Percentiles rank a stretch among this genome's conserved stretches.
phyloP scores from a whole-genome alignment of 2,888 invertebrate species.

The Linnaemya vulpina region DNA sequence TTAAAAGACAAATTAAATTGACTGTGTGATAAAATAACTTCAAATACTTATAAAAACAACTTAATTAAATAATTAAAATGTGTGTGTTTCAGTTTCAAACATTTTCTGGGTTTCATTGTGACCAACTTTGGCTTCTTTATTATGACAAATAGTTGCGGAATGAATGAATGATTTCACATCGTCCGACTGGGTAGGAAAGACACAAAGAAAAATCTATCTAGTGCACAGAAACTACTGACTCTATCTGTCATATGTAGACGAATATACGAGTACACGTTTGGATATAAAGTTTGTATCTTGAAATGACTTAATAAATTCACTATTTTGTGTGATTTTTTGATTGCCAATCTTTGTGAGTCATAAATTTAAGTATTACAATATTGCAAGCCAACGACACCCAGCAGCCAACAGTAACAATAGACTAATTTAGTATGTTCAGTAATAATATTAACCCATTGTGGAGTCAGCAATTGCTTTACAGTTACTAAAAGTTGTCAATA shows the following conservation, averaged over 20 bases:
- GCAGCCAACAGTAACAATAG: conserved; percentile 54
- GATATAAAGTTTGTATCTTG: conserved; percentile 34
- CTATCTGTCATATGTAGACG: conserved; percentile 46
- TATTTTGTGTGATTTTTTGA: conserved; percentile 64
- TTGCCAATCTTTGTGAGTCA: conserved; percentile 71
- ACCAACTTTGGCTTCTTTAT: conserved; percentile 54
- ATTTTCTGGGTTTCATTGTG: conserved; percentile 48
- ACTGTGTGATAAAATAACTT: neutral
- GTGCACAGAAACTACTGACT: conserved; percentile 60
- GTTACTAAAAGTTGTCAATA: neutral
- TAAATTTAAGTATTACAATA: conserved; percentile 66
- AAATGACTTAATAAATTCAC: conserved; percentile 65
- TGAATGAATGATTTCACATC: conserved; percentile 54
- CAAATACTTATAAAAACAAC: conserved; percentile 23
- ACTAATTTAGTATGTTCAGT: conserved; percentile 62
- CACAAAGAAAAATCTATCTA: conserved; percentile 67
- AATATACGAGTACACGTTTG: neutral
- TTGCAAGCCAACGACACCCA: conserved; percentile 50
- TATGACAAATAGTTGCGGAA: conserved; percentile 69
- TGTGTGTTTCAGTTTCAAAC: conserved; percentile 46
- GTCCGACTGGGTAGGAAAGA: conserved; percentile 38
- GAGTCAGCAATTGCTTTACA: neutral
- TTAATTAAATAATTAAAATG: conserved; percentile 43
- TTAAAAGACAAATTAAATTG: neutral
- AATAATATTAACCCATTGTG: conserved; percentile 52